Percentiles rank a stretch among this genome's conserved stretches.
phyloP scores from a whole-genome alignment of 1,140 invertebrate species.

The Mercenaria mercenaria region DNA sequence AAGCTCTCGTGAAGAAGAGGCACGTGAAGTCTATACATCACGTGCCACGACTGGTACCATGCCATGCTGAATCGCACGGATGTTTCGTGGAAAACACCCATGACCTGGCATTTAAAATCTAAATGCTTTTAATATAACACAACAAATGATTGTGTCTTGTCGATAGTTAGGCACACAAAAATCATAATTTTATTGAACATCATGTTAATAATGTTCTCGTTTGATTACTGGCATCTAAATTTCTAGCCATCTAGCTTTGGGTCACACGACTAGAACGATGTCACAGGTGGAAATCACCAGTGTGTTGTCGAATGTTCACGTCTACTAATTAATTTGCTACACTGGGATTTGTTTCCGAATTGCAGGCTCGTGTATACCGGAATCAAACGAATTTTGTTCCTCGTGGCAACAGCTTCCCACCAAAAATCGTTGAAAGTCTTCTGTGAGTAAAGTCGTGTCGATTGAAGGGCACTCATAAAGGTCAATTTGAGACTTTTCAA shows the following conservation, averaged over 20 bases:
- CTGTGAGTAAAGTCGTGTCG: background rate
- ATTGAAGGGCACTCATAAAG: background rate
- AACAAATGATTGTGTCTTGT: background rate
- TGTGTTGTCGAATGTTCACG: background rate
- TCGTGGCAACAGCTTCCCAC: conserved; percentile 58
- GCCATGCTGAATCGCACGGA: no score
- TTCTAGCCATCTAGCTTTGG: background rate
- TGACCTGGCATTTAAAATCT: background rate
- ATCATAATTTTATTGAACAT: background rate
- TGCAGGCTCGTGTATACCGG: conserved; percentile 76
- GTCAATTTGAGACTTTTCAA: conserved; percentile 9
- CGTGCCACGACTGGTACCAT: no score
- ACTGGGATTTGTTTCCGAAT: conserved; percentile 2
- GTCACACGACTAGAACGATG: background rate
- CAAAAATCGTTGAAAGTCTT: background rate
- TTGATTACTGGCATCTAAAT: background rate
- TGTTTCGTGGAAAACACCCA: no score
- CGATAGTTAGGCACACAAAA: background rate
- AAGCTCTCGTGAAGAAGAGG: no score
- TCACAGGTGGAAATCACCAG: background rate
- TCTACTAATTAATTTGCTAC: background rate
- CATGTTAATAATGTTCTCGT: background rate
- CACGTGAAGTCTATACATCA: no score
- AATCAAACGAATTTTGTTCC: conserved; percentile 77
- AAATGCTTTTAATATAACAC: background rate